Evolutionary conservation across 2,888 invertebrate species (phyloP).

Genomic region (Rhagonycha fulva): DNA sequence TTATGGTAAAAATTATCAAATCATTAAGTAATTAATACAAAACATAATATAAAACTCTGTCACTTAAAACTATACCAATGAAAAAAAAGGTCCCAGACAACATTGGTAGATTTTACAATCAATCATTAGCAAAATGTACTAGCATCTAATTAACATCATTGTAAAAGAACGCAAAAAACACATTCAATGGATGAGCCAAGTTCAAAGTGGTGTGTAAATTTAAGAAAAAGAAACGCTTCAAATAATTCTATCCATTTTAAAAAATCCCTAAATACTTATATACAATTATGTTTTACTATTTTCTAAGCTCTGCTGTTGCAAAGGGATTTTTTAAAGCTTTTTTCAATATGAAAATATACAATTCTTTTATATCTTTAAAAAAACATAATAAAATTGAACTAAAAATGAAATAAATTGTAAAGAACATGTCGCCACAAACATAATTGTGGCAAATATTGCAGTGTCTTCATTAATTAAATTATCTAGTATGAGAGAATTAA

Average conservation of each 20-base stretch:
- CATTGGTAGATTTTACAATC: constrained; percentile 12
- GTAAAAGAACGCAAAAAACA: neutral
- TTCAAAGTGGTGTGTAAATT: neutral
- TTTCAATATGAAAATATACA: constrained; percentile 2
- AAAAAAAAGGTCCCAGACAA: constrained; percentile 3
- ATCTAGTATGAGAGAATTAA: constrained; percentile 12
- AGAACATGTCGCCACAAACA: constrained; percentile 4
- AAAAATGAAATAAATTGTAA: constrained; percentile 6
- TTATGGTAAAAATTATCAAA: constrained; percentile 32
- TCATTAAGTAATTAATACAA: constrained; percentile 14
- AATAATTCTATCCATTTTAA: neutral
- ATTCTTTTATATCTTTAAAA: neutral
- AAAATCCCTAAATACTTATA: neutral
- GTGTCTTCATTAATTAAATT: constrained; percentile 16
- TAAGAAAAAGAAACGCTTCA: neutral
- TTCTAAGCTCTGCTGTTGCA: neutral
- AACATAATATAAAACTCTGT: constrained; percentile 25
- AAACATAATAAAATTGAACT: neutral
- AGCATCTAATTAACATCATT: neutral
- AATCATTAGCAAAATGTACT: neutral
- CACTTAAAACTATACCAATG: constrained; percentile 24
- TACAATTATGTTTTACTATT: neutral
- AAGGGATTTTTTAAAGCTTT: neutral
- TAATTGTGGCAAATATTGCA: constrained; percentile 22
- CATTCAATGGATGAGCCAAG: neutral